Conservation (phyloP, 2,888 invertebrate genomes). For the Phymatocera aterrima region DNA sequence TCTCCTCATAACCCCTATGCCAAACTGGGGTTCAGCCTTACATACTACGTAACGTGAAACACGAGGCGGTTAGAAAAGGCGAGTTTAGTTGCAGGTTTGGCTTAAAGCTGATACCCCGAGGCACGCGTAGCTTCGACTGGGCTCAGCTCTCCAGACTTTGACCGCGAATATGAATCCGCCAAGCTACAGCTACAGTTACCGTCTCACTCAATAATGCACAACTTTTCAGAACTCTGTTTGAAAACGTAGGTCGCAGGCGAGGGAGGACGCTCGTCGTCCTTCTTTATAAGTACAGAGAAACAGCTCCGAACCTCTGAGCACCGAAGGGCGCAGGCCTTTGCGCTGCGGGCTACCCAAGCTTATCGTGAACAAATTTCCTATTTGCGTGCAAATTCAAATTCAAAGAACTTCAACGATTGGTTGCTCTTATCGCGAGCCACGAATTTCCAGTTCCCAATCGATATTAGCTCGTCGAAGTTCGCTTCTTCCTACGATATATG, state of each 20-base stretch:
- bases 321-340: no score
- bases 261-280: background rate
- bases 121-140: no score
- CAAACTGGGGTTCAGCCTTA: background rate
- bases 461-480: background rate
- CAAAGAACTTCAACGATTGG: background rate
- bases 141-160: no score
- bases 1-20: background rate
- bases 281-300: background rate
- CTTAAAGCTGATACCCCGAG: conserved; percentile 22
- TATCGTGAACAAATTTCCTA: background rate
- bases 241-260: background rate
- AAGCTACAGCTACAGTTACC: background rate
- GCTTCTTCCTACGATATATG: no score
- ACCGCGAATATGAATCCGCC: background rate
- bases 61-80: background rate
- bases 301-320: background rate
- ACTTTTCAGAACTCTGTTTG: conserved; percentile 54
- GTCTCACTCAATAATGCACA: conserved; percentile 60
- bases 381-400: conserved; percentile 28
- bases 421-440: background rate
- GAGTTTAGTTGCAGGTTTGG: background rate
- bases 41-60: conserved; percentile 24
- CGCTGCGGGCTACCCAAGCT: background rate
- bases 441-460: background rate